Conservation (phyloP, 2,113 vertebrate genomes). For the Tonatia bakeri region DNA sequence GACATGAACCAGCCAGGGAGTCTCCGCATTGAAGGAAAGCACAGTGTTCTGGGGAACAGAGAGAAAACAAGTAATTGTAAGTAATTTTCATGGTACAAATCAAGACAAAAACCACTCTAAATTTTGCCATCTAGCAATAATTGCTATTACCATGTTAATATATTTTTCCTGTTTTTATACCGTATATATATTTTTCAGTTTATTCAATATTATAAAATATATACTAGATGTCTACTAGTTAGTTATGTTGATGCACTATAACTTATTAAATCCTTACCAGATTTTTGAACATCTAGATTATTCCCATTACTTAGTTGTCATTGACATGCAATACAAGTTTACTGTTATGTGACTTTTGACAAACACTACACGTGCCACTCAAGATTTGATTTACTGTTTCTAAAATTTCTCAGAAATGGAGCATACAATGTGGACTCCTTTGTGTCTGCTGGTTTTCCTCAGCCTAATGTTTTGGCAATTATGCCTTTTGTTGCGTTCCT, state of each 20-base stretch:
- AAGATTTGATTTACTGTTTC: neutral
- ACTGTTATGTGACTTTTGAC: neutral
- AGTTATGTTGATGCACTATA: neutral
- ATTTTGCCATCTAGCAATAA: neutral
- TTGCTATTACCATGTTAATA: neutral
- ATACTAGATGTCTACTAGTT: neutral
- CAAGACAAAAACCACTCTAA: neutral
- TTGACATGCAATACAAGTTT: neutral
- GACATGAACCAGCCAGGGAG: neutral
- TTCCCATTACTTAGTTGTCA: neutral
- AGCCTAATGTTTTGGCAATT: neutral
- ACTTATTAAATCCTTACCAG: neutral
- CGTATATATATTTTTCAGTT: neutral
- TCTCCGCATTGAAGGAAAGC: neutral
- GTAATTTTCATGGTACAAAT: neutral
- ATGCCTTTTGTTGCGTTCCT: neutral
- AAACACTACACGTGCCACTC: neutral
- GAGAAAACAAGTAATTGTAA: neutral
- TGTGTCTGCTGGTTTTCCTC: neutral
- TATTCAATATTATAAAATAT: neutral
- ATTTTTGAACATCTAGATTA: neutral
- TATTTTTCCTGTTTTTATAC: neutral
- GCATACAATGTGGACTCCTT: neutral
- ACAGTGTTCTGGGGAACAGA: neutral
- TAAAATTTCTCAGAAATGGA: neutral